Base-by-base conservation (phyloP, 2,888 invertebrate genomes). In the Imbricaverruca yamaguchii region DNA sequence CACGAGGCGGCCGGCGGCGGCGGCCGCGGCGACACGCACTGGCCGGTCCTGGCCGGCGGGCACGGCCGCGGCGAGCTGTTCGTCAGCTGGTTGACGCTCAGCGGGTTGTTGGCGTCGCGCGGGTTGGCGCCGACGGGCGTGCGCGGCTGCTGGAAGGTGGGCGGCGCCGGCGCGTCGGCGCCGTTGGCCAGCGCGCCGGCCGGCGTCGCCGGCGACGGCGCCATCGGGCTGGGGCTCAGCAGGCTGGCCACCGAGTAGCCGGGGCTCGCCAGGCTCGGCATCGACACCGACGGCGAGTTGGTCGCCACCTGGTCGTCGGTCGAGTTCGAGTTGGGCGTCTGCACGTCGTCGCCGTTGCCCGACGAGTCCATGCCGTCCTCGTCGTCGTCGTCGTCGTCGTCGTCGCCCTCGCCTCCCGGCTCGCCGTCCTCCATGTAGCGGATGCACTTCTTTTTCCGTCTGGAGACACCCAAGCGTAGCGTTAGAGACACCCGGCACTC, bases 371-470 rank as follows among this genome's bases (percentile, higher is more conserved):
- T 78, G 83, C 84, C 85, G 84, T 85, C 83, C 86, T 87, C 82
- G 86, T 87, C 84, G 83, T 84, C 81, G 83, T 84, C 81, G 84
- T 85, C 83, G 83, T 85, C 84, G 80, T 84, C 83, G 80, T 85
- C 85, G n/a, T 85, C 85, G 78, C 84, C 84, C 80, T 85, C 85
- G 81, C 92, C 92, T 80, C 90, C 91, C 85, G 91, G 91, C 85
- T 92, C 89, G 69, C 84, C 84, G 85, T 92, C 92, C 90, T 95
- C 96, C 93, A 95, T 93, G 90, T 96, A 96, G 85, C 96, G 93
- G 87, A 96, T 94, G 91, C 96, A 96, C 90, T 96, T 96, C 90
- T 96, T 96, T 92, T 96, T 96, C 91, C 96, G 95, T 91, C 96
- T 96, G 90, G 10, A 90, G 90, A 85, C 39, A 39, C 39, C 39